Evolutionary conservation across 2,113 vertebrate species (phyloP), one percentile per base, ranked within the genome.

Genomic region (Cnemophilus loriae): DNA sequence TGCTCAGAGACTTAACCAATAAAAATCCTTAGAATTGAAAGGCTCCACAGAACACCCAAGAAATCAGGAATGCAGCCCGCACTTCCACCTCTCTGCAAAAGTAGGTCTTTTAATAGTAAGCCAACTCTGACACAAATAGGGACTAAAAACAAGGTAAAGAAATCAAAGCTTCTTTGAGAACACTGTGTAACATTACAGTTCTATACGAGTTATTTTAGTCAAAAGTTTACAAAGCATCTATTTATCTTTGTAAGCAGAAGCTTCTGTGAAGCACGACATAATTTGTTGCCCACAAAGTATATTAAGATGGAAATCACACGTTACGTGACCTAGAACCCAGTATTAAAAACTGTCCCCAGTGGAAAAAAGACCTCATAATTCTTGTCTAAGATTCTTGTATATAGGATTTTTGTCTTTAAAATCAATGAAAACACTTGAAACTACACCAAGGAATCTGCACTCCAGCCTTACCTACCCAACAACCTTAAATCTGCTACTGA

Each of bases 91-190:
- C 80, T 76, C 79, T 80, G 47, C 52, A 94, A 93, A 87, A 86
- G 59, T 24, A 80, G 18, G 10, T 19, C 88, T 96, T 91, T 96
- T 96, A 81, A 91, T 75, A 96, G 88, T 11, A 93, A 93, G 78
- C 64, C 82, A 94, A 74, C 52, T 50, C 55, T 70, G 63, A 93
- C 71, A 91, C 59, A 84, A 94, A 57, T 3, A 86, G 26, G 27
- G 75, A 84, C 68, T 70, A 77, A 94, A 93, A 90, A 53, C 77
- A 82, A 91, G 79, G 93, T 90, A 88, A 91, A 85, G 84, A 90
- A 96, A 86, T 93, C 76, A 96, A 96, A 80, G 95, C 76, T 89
- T 80, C 93, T 96, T 90, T 96, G 83, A 96, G 79, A 96, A 95
- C 44, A 44, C 63, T 67, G 67, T 87, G 79, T 70, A 95, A 90